Base-by-base conservation (phyloP, 2,113 vertebrate genomes). In the Gavia stellata region DNA sequence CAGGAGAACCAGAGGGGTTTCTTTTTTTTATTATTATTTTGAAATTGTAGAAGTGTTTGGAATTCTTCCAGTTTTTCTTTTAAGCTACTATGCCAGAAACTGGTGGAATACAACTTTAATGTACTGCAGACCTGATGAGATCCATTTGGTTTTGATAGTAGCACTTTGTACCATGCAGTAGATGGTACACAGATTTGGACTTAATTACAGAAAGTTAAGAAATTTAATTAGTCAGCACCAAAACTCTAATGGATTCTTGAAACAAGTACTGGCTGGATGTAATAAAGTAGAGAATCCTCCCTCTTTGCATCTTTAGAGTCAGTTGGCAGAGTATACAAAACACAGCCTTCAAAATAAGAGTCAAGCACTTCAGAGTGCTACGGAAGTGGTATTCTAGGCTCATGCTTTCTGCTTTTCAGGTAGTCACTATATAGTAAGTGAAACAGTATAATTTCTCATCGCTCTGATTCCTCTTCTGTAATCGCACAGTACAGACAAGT, bases 1-100 rank as follows among this genome's bases (percentile, higher is more conserved):
- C 95, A 44, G 67, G 94, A 97, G 97, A 96, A 89, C 81, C 73
- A 75, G 83, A 96, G 56, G 83, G 88, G 73, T 96, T 97, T 96
- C 86, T 96, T 97, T 97, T 97, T 92, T 96, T 96, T 97, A 96
- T 96, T 97, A 90, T 93, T 96, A 96, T 97, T 97, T 97, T 97
- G 97, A 97, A 97, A 97, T 89, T 71, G 62, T 92, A 96, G 92
- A 96, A 95, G 92, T 47, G 62, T 78, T 92, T 98, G 97, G 97
- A 96, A 86, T 83, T 67, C 19, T 85, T 96, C 95, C 95, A 95
- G 68, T 38, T 94, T 97, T 97, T 96, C 68, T 91, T 85, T 96
- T 95, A 94, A 90, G 94, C 85, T 95, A 81, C 88, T 93, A 94
- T 95, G 96, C 96, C 96, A 97, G 94, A 94, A 97, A 97, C 92